Base-by-base conservation (phyloP, 2,797 vertebrate genomes). In the Chelidonichthys spinosus region DNA sequence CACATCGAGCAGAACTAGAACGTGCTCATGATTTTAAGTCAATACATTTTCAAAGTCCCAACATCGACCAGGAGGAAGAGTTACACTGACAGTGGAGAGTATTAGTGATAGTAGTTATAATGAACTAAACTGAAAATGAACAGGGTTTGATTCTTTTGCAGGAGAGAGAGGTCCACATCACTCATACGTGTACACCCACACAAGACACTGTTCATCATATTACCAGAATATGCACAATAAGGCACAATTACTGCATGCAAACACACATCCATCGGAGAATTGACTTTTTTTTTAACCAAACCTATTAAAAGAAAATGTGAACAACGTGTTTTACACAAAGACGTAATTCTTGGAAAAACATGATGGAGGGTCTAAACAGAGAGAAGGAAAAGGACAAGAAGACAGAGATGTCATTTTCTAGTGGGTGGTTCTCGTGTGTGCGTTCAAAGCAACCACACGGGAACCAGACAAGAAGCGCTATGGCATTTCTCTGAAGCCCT, bases 401-500 rank as follows among this genome's bases (percentile, higher is more conserved):
- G 65, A 70, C 63, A 80, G 66, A 64, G 54, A 75, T 52, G 50
- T 69, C 17, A 79, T 85, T 82, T 74, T 86, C 42, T 37, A 44
- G 47, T 35, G 74, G 84, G 88, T 83, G 90, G 89, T 92, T 96
- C 42, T 39, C 37, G 47, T 37, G 73, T 84, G 88, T 82, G 89
- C 87, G 93, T 96, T 37, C 91, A 94, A 95, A 94, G 91, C 92
- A 92, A 96, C 94, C 94, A 92, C 94, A 95, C 87, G 79, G 86
- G 91, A 92, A 92, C 40, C 53, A 74, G 55, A 61, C 36, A 66
- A 78, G 25, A 8, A 52, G 17, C 1, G 44, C 53, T 35, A 33
- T 14, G 13, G 40, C 47, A 69, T n/a, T 52, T 60, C 32, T 7
- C 46, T 36, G 3, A 72, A 33, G 37, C n/a, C 42, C 25, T 5